Evolutionary conservation across 1,140 invertebrate genomes (phyloP).

Genomic region (Holcopasites calliopsidis): DNA sequence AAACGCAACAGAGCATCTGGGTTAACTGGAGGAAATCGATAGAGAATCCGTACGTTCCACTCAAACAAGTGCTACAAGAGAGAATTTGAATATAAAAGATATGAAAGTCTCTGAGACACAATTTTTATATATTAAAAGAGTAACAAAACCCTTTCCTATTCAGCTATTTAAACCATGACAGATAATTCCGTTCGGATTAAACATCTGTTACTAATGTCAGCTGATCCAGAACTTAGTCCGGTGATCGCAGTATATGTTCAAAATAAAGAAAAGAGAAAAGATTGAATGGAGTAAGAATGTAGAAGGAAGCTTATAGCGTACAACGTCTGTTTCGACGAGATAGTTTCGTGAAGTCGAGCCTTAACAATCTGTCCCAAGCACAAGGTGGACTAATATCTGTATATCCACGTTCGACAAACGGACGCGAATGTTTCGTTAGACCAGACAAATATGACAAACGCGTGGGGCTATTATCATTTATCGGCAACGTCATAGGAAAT

Average conservation of each 20-base stretch:
- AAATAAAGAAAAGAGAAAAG: not conserved
- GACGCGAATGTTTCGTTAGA: not conserved
- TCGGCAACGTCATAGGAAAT: not conserved
- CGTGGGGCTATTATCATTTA: slow-evolving; percentile 5
- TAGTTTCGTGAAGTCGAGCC: not conserved
- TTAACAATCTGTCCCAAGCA: not conserved
- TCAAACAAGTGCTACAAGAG: not conserved
- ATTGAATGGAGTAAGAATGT: no score
- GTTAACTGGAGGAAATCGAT: slow-evolving; percentile 10
- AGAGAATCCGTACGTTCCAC: not conserved
- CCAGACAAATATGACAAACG: slow-evolving; percentile 7
- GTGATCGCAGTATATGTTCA: no score
- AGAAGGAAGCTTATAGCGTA: no score
- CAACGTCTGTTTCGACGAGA: no score
- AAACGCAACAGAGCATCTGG: slow-evolving; percentile 13
- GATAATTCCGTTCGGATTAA: no score
- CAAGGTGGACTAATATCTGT: not conserved
- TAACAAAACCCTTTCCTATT: not conserved
- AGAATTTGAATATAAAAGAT: no score
- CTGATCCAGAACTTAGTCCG: no score
- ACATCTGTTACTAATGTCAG: no score
- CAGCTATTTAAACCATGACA: no score
- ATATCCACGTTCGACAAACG: not conserved
- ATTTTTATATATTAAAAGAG: not conserved
- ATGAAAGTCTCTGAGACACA: no score